Percentiles rank a stretch among this genome's conserved stretches.
Conservation (phyloP, 2,888 invertebrate species). For the Coenonympha arcania region DNA sequence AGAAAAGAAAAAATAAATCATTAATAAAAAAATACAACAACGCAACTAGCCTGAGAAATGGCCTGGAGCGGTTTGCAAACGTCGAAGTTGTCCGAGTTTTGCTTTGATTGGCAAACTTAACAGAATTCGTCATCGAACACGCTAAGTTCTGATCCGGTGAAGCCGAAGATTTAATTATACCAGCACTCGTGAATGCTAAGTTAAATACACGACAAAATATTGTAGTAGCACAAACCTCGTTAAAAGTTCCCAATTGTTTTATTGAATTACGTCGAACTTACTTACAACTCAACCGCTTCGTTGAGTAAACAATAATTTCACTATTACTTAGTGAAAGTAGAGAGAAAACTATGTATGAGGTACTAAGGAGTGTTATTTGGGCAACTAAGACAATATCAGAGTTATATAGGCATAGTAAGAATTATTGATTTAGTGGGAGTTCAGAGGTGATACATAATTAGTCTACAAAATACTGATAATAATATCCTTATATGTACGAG, state of each 20-base stretch:
- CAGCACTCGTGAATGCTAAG: conserved; percentile 21
- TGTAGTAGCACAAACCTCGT: neutral
- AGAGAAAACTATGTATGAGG: no score
- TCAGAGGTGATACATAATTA: no score
- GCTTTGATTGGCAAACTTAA: conserved; percentile 23
- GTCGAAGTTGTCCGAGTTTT: conserved; percentile 13
- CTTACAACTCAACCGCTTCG: neutral
- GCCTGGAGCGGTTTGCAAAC: conserved; percentile 28
- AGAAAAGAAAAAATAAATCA: neutral
- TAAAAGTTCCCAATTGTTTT: conserved; percentile 27
- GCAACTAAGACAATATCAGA: no score
- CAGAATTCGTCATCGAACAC: conserved; percentile 27
- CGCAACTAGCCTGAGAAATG: no score
- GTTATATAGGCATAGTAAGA: no score
- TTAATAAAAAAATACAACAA: no score
- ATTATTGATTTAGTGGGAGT: no score
- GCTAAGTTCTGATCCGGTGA: conserved; percentile 28
- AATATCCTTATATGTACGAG: no score
- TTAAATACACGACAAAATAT: conserved; percentile 17
- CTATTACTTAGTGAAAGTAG: neutral
- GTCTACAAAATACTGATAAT: no score
- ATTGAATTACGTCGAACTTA: conserved; percentile 1
- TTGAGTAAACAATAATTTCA: neutral
- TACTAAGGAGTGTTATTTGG: no score
- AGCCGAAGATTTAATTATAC: conserved; percentile 29